phyloP scores from a whole-genome alignment of 2,797 vertebrate species.

The Lophius americanus region DNA sequence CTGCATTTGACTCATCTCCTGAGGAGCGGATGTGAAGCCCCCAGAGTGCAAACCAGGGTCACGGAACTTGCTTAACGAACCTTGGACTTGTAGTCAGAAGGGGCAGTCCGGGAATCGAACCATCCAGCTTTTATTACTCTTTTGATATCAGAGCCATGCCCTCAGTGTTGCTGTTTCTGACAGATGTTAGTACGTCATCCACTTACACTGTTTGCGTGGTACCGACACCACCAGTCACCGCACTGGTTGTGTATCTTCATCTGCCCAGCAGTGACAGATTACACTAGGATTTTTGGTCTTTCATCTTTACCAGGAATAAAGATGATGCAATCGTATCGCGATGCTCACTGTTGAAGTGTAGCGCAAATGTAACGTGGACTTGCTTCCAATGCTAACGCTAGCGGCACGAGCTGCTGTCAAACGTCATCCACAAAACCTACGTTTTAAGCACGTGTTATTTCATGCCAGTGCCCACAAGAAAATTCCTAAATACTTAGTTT shows the following conservation, averaged over 20 bases:
- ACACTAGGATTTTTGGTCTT: rapidly evolving
- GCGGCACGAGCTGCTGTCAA: conserved; percentile 32
- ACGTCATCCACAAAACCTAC: not conserved
- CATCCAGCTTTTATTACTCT: not conserved
- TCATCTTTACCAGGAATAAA: conserved; percentile 3
- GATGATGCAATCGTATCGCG: conserved; percentile 68
- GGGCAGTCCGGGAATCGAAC: too few relatives aligned
- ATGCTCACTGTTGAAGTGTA: conserved; percentile 9
- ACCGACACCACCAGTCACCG: not conserved
- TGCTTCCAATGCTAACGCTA: conserved; percentile 62
- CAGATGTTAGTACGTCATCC: not conserved
- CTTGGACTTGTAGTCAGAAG: too few relatives aligned
- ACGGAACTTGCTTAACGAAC: too few relatives aligned
- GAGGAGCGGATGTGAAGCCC: too few relatives aligned
- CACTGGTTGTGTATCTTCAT: not conserved
- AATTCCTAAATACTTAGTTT: not conserved
- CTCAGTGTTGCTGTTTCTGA: too few relatives aligned
- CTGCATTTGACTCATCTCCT: too few relatives aligned
- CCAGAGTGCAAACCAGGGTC: too few relatives aligned
- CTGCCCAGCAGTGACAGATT: too few relatives aligned
- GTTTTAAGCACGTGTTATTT: rapidly evolving
- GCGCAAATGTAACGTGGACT: not conserved
- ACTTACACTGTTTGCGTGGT: conserved; percentile 12
- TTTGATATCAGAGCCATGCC: too few relatives aligned
- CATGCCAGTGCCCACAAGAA: rapidly evolving